Percentiles rank a stretch among this genome's conserved stretches.
Conservation (phyloP, 2,797 vertebrate species). For the Pristis pectinata region DNA sequence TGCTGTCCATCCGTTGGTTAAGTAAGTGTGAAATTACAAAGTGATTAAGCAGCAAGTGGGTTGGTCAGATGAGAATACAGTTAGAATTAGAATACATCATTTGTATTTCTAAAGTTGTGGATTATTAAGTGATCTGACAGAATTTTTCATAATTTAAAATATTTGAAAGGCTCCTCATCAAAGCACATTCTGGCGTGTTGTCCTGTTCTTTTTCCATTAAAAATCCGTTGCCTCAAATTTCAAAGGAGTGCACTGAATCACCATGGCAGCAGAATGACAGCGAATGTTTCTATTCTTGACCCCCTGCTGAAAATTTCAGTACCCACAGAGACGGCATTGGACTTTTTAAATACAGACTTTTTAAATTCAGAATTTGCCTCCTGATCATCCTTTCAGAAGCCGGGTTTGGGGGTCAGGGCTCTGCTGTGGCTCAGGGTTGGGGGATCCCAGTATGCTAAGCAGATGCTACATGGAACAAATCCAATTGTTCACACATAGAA, state of each 20-base stretch:
- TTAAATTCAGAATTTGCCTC: too few relatives aligned
- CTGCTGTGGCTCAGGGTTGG: too few relatives aligned
- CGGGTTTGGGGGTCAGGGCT: too few relatives aligned
- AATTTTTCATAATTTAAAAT: neutral
- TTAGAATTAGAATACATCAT: neutral
- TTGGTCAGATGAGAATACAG: neutral
- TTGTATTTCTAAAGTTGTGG: neutral
- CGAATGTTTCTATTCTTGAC: neutral
- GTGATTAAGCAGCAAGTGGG: neutral
- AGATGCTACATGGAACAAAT: neutral
- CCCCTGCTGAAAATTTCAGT: too few relatives aligned
- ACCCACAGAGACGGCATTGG: too few relatives aligned
- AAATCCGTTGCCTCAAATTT: neutral
- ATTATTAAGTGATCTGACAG: neutral
- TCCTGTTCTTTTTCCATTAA: neutral
- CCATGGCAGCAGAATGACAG: too few relatives aligned
- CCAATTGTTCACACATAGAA: neutral
- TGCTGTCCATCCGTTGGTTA: slow-evolving; percentile 72
- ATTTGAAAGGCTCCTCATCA: neutral
- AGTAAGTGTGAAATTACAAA: slow-evolving; percentile 58
- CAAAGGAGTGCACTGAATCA: neutral
- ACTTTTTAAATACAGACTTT: too few relatives aligned
- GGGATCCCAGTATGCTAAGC: neutral
- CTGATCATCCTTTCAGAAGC: too few relatives aligned
- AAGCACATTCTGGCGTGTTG: neutral